phyloP scores from a whole-genome alignment of 2,797 vertebrate genomes.

The Muscicapa striata region DNA sequence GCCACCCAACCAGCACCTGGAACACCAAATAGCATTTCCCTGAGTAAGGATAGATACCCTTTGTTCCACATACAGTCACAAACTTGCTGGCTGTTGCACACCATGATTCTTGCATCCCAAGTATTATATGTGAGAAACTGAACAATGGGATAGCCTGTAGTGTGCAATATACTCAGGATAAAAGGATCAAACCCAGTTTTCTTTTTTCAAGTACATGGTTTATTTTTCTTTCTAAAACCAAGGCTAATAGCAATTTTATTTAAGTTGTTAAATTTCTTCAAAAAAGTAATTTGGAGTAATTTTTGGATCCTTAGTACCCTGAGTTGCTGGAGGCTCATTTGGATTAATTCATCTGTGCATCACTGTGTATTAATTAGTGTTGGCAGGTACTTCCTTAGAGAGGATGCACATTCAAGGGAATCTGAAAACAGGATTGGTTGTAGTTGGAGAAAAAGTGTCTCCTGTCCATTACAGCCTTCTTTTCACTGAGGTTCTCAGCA shows the following conservation, averaged over 20 bases:
- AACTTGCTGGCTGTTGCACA: background rate
- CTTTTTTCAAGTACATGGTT: background rate
- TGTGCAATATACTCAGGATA: background rate
- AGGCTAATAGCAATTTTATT: background rate
- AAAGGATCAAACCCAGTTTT: background rate
- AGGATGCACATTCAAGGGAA: background rate
- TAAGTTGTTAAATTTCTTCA: background rate
- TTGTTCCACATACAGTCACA: background rate
- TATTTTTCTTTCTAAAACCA: background rate
- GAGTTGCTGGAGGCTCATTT: background rate
- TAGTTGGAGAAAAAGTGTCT: background rate
- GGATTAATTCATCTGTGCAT: background rate
- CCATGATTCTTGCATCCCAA: rapidly evolving
- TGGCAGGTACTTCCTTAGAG: background rate
- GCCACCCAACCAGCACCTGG: background rate
- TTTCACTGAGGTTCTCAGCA: background rate
- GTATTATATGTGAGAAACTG: background rate
- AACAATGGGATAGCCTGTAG: background rate
- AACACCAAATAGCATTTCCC: background rate
- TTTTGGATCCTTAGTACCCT: background rate
- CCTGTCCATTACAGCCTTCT: background rate
- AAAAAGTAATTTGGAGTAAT: background rate
- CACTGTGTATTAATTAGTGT: background rate
- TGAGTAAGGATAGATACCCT: background rate
- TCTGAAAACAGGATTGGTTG: background rate